phyloP scores from a whole-genome alignment of 1,140 invertebrate species.

The Pseudomyrmex sp. region DNA sequence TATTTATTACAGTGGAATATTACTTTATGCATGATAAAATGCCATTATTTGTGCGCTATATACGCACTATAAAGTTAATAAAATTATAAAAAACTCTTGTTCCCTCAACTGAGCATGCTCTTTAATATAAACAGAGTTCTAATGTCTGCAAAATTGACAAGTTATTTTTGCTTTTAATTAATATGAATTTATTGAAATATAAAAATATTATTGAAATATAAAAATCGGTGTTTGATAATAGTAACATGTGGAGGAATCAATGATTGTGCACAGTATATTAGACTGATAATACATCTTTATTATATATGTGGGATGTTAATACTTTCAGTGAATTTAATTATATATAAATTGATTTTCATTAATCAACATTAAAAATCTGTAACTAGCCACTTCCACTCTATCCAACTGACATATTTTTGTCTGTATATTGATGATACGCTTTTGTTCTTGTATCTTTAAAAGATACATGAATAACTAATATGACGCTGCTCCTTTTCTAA shows the following conservation, averaged over 20 bases:
- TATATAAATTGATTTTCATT: conserved; percentile 2
- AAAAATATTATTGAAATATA: conserved; percentile 1
- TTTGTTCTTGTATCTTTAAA: conserved; percentile 34
- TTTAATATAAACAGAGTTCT: conserved; percentile 78
- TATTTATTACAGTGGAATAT: conserved; percentile 51
- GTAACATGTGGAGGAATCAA: conserved; percentile 80
- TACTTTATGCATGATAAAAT: conserved; percentile 66
- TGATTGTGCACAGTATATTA: conserved; percentile 67
- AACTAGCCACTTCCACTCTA: conserved; percentile 23
- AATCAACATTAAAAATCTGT: conserved; percentile 23
- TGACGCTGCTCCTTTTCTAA: neutral
- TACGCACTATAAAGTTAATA: conserved; percentile 19
- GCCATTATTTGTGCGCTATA: conserved; percentile 50
- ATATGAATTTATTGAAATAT: neutral
- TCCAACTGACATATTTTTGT: conserved; percentile 29
- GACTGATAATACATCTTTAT: conserved; percentile 7
- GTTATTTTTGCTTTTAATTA: conserved; percentile 21
- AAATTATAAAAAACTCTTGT: conserved; percentile 30
- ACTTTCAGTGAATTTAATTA: conserved; percentile 25
- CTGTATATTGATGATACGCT: neutral
- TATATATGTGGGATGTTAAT: neutral
- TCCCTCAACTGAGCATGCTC: conserved; percentile 65
- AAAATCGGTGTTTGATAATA: conserved; percentile 38
- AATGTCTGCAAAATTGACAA: conserved; percentile 79
- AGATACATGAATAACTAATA: conserved; percentile 13